Base-by-base conservation (phyloP, 2,113 vertebrate genomes). In the Ageneiosus marmoratus region DNA sequence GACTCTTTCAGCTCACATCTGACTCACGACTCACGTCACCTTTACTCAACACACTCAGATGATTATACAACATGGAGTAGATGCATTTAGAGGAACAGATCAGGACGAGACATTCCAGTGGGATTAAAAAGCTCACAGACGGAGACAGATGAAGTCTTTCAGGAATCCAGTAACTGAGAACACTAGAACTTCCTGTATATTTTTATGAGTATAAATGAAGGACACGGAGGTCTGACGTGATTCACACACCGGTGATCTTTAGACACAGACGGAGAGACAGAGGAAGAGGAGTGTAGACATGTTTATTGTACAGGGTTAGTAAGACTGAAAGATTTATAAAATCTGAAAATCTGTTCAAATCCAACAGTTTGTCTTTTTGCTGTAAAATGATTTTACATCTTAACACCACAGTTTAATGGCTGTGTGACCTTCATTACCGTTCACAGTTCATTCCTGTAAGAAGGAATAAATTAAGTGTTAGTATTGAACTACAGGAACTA, bases 241-340 rank as follows among this genome's bases (percentile, higher is more conserved):
- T n/a, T 53, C 32, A 53, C 55, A 58, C 55, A n/a, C 55, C 24
- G 20, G 11, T 18, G 16, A 53, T 53, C 51, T 22, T 20, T 6
- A 18, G 62, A 70, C 58, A 55, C 51, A 81, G 5, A 88, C 78
- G 89, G 67, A 85, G 86, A 91, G 46, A 81, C 78, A n/a, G 73
- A 84, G 62, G 29, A 51, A 37, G 50, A 69, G 62, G 50, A 56
- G 53, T 60, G 80, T 24, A 58, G 37, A 73, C 72, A 75, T 34
- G 55, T 82, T 82, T 82, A 81, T 81, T 75, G 44, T 27, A 90
- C 15, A 86, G 88, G 91, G 87, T 75, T 48, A 32, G 12, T 58
- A 62, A 48, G 53, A 86, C 75, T 88, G 83, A 90, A 75, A 48
- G 10, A 24, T 69, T 78, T 73, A 44, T 37, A 69, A 81, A 67